Base-by-base conservation (phyloP, 2,888 invertebrate genomes). In the Xestia xanthographa region DNA sequence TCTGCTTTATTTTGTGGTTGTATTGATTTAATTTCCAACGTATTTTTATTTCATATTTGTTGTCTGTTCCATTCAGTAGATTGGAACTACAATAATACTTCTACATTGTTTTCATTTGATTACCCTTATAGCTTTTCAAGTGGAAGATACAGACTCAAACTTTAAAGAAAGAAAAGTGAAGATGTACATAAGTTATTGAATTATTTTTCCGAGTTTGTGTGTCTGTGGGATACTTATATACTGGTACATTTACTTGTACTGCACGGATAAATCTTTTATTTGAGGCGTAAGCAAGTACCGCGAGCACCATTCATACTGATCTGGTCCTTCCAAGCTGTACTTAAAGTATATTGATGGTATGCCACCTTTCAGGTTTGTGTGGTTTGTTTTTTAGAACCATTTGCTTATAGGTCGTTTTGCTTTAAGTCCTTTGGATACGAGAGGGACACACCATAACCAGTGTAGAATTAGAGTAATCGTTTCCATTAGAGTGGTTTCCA, bases 81-180 rank as follows among this genome's bases (percentile, higher is more conserved):
- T 81, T 81, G 50, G 38, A 74, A 60, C 66, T 58, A 50, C 66
- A 78, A 73, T 66, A 53, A 80, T 74, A 80, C 58, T 34, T 80
- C 80, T 66, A 53, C 38, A 62, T 73, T 78, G 72, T 80, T 66
- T 80, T 80, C 73, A 80, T 78, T 73, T 73, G 43, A 80, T 80
- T 80, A 53, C 34, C 43, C 60, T 74, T 53, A 66, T 60, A 62
- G 78, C 78, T 66, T 78, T 74, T 74, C 60, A 5, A 80, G 66
- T 80, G 78, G 74, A 80, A 73, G 41, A 74, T 63, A 80, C 45
- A 72, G 12, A 56, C 53, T 38, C 48, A 41, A 62, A 72, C 34
- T 50, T 60, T 73, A 66, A 53, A 66, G 43, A 78, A 73, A 80
- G 11, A 17, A 72, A 60, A 66, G 34, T 72, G 38, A 56, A 80